Base-by-base conservation (phyloP, 2,888 invertebrate genomes). In the Agrotis segetum region DNA sequence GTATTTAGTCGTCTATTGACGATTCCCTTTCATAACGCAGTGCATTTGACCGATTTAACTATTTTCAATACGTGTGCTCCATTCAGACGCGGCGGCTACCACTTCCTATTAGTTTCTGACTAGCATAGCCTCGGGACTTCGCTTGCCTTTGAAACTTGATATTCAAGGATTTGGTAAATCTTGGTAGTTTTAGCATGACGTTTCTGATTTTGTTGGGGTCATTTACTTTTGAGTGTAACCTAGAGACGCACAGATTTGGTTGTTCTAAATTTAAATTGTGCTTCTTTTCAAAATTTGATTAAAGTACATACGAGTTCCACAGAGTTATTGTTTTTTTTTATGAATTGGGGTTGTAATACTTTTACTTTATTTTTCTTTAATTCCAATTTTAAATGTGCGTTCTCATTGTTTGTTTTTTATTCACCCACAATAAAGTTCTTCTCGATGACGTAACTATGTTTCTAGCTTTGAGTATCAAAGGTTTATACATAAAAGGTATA, bases 51-150 rank as follows among this genome's bases (percentile, higher is more conserved):
- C 64, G 60, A 47, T 47, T 56, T 60, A 64, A 61, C 76, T 64
- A 65, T 77, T 81, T 77, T 69, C 78, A 77, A 55, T 75, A 75
- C 52, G 34, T 49, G 24, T 34, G 21, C 24, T 16, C 50, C 21
- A 77, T 70, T 77, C 61, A 77, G 46, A 13, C 13, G 16, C n/a
- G n/a, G n/a, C n/a, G n/a, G 19, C 55, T 11, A 16, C 47, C n/a
- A 2, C 16, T 77, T 78, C 82, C 71, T 70, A 78, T 82, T 77
- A 52, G 82, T 63, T 82, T 66, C 59, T 72, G 53, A 66, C 40
- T 53, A 46, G 34, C 34, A 60, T 65, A 70, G 59, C 62, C 47
- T 58, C 11, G 56, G 44, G 62, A 34, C 59, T 65, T 64, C 9
- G 24, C 17, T 53, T 40, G 47, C 40, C 3, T 81, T 76, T 60